Base-by-base conservation (phyloP, 1,140 invertebrate genomes). In the Tetragonula clypearis region DNA sequence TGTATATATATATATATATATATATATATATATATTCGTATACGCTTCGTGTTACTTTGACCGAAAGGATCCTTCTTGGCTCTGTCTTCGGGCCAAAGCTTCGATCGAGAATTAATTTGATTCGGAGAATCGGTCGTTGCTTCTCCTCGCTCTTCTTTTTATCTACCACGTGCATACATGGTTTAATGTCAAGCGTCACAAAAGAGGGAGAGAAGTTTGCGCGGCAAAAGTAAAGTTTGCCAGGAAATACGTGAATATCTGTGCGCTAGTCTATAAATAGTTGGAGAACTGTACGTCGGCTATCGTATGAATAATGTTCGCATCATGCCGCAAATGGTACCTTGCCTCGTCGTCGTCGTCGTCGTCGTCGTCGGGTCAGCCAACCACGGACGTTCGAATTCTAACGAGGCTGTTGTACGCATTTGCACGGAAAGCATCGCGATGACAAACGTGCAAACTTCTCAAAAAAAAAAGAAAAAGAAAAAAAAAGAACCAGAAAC, bases 291-390 rank as follows among this genome's bases (percentile, higher is more conserved):
- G 35, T 83, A 78, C 19, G 15, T 65, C 49, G n/a, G 3, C 30
- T 84, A 71, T 12, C 35, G 66, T 49, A 78, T 68, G 55, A 79
- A 84, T 84, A 84, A 78, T 79, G 76, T 78, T 84, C 82, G 2
- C 69, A 60, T 19, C 12, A 21, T 58, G 30, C 17, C 2, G 19
- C 56, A 26, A 75, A 55, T 35, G 23, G 55, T 78, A 69, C 5
- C 4, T 41, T 76, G 68, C 9, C 17, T 49, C 55, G 30, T 30
- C 30, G 30, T 30, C 30, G 30, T 30, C 30, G 30, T 30, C 30
- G 30, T 49, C 55, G 12, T n/a, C 12, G 12, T n/a, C 12, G 21
- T 23, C 41, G 12, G 12, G 41, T 72, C 73, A 58, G 62, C 62
- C 62, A 56, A 41, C 62, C 49, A 26, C 49, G 23, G 35, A 15